A percentile compares a stretch with the other conserved stretches of the same genome.
phyloP scores from a whole-genome alignment of 2,113 vertebrate species.

The Dromas ardeola region DNA sequence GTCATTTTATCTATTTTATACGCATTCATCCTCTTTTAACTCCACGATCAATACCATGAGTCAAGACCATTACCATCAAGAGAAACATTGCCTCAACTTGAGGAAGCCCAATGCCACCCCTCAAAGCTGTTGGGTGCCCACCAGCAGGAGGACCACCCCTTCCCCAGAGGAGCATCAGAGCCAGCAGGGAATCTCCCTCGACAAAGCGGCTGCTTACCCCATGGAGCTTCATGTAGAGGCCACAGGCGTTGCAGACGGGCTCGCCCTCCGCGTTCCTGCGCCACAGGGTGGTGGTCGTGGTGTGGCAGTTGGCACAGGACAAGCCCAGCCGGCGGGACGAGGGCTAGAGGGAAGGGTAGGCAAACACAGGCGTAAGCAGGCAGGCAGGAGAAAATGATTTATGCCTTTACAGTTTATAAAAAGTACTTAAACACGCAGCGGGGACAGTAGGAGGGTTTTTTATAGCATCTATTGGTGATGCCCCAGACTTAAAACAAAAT shows the following conservation, averaged over 20 bases:
- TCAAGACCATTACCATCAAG: not conserved
- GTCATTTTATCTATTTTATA: not conserved
- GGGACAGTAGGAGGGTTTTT: not conserved
- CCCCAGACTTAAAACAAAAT: not conserved
- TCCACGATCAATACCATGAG: fast-evolving
- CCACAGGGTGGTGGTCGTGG: conserved; percentile 96
- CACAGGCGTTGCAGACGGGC: conserved; percentile 97
- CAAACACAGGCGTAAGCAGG: not conserved
- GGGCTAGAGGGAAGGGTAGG: conserved; percentile 76
- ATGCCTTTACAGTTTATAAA: not conserved
- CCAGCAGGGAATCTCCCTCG: fast-evolving
- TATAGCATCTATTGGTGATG: not conserved
- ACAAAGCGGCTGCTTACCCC: conserved; percentile 77
- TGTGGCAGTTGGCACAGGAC: conserved; percentile 97
- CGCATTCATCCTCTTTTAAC: fast-evolving
- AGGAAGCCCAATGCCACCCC: not conserved
- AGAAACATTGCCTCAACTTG: not conserved
- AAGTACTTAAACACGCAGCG: not conserved
- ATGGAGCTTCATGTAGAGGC: conserved; percentile 97
- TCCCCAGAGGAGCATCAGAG: not conserved
- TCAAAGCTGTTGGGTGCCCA: fast-evolving
- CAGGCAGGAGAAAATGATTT: not conserved
- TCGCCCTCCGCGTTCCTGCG: conserved; percentile 97
- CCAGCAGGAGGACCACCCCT: fast-evolving
- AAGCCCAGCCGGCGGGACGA: conserved; percentile 93